Base-by-base conservation (phyloP, 2,113 vertebrate genomes). In the Phalacrocorax aristotelis region DNA sequence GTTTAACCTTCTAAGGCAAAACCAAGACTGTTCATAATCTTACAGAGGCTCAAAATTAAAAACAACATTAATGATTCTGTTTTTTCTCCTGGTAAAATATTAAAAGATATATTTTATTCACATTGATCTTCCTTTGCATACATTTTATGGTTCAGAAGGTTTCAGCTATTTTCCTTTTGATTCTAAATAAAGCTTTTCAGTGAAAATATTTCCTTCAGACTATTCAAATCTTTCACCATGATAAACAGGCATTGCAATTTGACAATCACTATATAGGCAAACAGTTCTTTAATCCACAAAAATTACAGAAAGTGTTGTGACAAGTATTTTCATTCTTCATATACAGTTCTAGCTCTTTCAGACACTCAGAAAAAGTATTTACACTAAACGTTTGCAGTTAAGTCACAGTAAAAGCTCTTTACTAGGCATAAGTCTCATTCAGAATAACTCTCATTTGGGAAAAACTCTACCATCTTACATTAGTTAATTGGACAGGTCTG, bases 171-270 rank as follows among this genome's bases (percentile, higher is more conserved):
- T 92, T 36, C 44, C 26, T 91, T 91, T 86, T 83, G 61, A 92
- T 79, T 68, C 68, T 77, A 95, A 89, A 90, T 75, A 85, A 89
- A 89, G 52, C 23, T 90, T 91, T 89, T 69, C 54, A 72, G 57
- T 42, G 87, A 52, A 91, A 94, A 78, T 83, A 81, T 92, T 96
- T 89, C 57, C 90, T 92, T 88, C 62, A 87, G 58, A 78, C n/a
- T 80, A 62, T 57, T 96, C 48, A 85, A 88, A 92, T 89, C 62
- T 90, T 86, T 78, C 66, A 75, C 40, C 48, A 66, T 76, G 62
- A 90, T 81, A 93, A 95, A 70, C 52, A 83, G 54, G 38, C 55
- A 93, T 27, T 70, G 54, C 38, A 72, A 91, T 95, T 84, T 87
- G 65, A 79, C 72, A 87, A 74, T 87, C 9, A 2, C 48, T 87